Base-by-base conservation (phyloP, 2,797 vertebrate genomes). In the Psittacula derbiana region DNA sequence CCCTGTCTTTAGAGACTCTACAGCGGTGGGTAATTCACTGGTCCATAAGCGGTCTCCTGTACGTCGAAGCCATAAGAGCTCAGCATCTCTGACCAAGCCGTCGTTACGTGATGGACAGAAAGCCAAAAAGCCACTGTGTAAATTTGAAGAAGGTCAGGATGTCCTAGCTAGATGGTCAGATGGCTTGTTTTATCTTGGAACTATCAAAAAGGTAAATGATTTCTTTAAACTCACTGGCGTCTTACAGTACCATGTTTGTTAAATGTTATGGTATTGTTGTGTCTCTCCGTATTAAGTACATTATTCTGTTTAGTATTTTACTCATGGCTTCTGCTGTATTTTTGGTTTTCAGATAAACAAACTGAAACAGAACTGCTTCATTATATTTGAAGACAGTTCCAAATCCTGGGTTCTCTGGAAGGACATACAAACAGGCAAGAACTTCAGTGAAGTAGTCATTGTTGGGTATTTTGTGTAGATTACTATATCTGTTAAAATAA, bases 341-440 rank as follows among this genome's bases (percentile, higher is more conserved):
- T 92, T 72, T 97, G 71, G 73, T 96, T 98, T 98, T 86, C 98
- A 99, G 99, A 99, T 99, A 98, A 99, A 99, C 98, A 98, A 97
- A 97, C 98, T 99, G 94, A 99, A 99, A 98, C 98, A 99, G 97
- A 98, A 99, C 97, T 99, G 99, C 97, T 99, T 99, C 98, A 98
- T 99, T 95, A 98, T 99, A 97, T 99, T 99, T 98, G 99, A 99
- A 98, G 99, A 99, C 97, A 99, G 98, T 94, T 99, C 99, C 75
- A 99, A 99, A 96, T 99, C 99, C 95, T 99, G 99, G 99, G 99
- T 99, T 97, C 98, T 99, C 96, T 99, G 99, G 99, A 99, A 99
- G 97, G 99, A 99, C 97, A 99, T 99, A 98, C 99, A 99, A 98
- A 99, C 99, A 96, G 99, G 99, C 98, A 98, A 98, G 98, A 94